phyloP scores from a whole-genome alignment of 2,888 invertebrate genomes.

The Busseola fusca region DNA sequence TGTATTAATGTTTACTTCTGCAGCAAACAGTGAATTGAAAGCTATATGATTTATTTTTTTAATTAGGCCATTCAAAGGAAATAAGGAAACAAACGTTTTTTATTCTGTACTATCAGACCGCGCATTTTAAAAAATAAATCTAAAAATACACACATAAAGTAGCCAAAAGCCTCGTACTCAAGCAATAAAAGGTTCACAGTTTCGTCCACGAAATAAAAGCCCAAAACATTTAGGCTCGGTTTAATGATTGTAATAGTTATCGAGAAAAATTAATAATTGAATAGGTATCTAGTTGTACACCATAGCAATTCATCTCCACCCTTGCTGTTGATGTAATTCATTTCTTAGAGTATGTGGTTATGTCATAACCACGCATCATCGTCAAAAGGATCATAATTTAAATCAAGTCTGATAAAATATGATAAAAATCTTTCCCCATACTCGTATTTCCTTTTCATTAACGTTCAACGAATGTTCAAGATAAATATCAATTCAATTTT shows the following conservation, averaged over 20 bases:
- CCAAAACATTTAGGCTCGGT: not conserved
- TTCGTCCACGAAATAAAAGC: too few species aligned
- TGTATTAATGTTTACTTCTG: not conserved
- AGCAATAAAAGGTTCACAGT: too few species aligned
- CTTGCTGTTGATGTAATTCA: not conserved
- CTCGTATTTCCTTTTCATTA: slow-evolving; percentile 19
- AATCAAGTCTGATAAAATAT: slow-evolving; percentile 2
- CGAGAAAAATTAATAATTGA: not conserved
- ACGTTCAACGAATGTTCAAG: slow-evolving; percentile 14
- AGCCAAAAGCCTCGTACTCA: too few species aligned
- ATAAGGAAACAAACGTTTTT: too few species aligned
- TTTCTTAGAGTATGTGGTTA: not conserved
- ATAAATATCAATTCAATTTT: slow-evolving; percentile 38
- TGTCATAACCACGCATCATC: not conserved
- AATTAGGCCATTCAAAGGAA: not conserved
- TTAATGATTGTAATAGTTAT: too few species aligned
- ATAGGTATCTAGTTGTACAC: not conserved
- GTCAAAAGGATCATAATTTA: not conserved
- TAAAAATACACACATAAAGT: too few species aligned
- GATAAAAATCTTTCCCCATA: not conserved
- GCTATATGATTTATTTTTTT: not conserved
- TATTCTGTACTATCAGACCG: too few species aligned
- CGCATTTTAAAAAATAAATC: too few species aligned
- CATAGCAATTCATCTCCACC: not conserved
- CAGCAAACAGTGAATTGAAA: not conserved